Evolutionary conservation across 2,113 vertebrate genomes (phyloP), one percentile per base, ranked within the genome.

Genomic region (Miniopterus natalensis): DNA sequence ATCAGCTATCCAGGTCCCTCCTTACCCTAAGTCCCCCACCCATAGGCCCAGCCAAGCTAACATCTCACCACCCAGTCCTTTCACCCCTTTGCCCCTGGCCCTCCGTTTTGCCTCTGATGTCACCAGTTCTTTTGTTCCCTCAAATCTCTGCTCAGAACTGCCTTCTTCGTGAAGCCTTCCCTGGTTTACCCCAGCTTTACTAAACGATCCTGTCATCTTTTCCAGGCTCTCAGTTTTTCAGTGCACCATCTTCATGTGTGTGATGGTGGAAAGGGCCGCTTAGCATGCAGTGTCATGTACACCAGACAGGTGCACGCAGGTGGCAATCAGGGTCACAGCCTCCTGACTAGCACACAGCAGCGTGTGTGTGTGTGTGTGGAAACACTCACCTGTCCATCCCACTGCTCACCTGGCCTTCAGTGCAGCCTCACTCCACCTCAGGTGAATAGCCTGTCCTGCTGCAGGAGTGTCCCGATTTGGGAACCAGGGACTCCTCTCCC

Each of bases 251-350:
- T 57, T 95, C 85, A 79, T 0, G 1, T 49, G 71, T 4, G 18
- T n/a, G 8, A 9, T 0, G 1, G 47, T 3, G 2, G 88, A 45
- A 79, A 71, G 31, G n/a, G 31, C 88, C 65, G 53, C 66, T 84
- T 84, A 31, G 80, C 77, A 75, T 11, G 36, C 49, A n/a, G 40
- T n/a, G 36, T 71, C n/a, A 93, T 70, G 78, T 85, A 79, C 74
- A 88, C 21, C n/a, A 85, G 53, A 59, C 5, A 74, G 3, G 0
- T 29, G 21, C 49, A 68, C 0, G 0, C 71, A 80, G 94, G 51
- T 6, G 59, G 74, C 40, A 73, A 17, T 77, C 71, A 11, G 31
- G 20, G 68, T 42, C 36, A 13, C 40, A 53, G 77, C 73, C 29
- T 55, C 74, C 45, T 4, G 18, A 65, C 47, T 1, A 17, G 40